phyloP scores from a whole-genome alignment of 2,797 vertebrate genomes.

The Gymnopithys bicolor region DNA sequence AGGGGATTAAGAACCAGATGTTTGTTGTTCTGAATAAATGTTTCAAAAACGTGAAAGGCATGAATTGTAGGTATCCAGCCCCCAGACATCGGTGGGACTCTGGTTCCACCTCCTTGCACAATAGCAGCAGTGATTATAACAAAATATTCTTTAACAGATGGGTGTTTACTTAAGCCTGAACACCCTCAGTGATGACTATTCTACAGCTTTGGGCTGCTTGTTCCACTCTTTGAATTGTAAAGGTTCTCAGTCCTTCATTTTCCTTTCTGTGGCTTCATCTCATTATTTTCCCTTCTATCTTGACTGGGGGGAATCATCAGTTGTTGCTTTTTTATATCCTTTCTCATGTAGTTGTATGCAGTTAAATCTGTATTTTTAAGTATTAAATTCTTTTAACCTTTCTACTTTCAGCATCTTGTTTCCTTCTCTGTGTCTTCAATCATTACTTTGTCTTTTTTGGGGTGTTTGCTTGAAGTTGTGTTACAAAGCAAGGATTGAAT shows the following conservation, averaged over 20 bases:
- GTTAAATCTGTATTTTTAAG: background rate
- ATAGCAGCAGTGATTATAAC: background rate
- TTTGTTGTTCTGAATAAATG: conserved; percentile 45
- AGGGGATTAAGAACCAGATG: conserved; percentile 57
- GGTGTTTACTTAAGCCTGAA: conserved; percentile 36
- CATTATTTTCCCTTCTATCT: background rate
- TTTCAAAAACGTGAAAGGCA: background rate
- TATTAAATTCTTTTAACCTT: background rate
- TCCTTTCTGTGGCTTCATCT: background rate
- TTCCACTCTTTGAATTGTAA: background rate
- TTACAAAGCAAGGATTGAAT: background rate
- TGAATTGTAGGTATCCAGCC: background rate
- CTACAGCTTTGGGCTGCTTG: background rate
- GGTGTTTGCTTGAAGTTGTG: background rate
- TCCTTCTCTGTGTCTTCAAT: background rate
- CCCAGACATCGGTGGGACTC: background rate
- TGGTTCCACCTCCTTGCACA: background rate
- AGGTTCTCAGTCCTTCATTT: background rate
- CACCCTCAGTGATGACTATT: background rate
- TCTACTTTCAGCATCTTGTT: background rate
- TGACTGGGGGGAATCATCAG: background rate
- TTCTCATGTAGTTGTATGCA: background rate
- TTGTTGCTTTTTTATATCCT: background rate
- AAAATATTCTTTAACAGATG: conserved; percentile 9
- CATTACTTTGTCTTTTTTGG: background rate